These are phyloP conservation scores for Cancer borealis DNA, from an alignment of 2,888 invertebrate genomes.

Conservation along the genomic window DNA sequence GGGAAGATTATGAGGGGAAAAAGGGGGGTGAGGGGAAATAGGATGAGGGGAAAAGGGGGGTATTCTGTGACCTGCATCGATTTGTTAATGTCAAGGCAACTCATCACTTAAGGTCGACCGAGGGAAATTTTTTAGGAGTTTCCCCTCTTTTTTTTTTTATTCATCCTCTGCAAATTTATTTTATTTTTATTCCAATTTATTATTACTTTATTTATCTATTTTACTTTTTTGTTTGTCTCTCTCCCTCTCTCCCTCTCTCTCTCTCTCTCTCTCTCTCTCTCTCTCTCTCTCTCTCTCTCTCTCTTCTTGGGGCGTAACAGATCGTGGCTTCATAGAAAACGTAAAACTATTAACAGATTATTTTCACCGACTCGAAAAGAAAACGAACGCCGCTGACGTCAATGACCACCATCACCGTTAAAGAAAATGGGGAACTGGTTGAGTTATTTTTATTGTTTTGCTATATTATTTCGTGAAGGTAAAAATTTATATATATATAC, in stretches of 20 bases:
- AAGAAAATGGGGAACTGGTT: too few relatives aligned
- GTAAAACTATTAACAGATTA: too few relatives aligned
- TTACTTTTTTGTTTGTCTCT: not conserved
- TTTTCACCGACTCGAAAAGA: too few relatives aligned
- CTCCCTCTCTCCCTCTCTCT: not conserved
- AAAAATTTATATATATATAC: too few relatives aligned
- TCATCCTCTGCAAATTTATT: not conserved
- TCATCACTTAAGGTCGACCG: constrained; percentile 12
- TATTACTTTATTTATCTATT: not conserved
- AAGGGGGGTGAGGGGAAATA: not conserved
- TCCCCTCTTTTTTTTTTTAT: not conserved
- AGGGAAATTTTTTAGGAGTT: constrained; percentile 10
- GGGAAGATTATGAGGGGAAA: not conserved
- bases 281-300: constrained; percentile 20
- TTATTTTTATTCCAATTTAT: not conserved
- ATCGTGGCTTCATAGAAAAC: too few relatives aligned
- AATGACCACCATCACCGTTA: too few relatives aligned
- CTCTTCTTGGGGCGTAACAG: not conserved
- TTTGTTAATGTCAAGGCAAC: constrained; percentile 19
- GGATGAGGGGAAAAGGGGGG: not conserved
- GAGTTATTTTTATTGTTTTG: too few relatives aligned
- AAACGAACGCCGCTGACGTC: too few relatives aligned
- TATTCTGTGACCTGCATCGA: constrained; percentile 32
- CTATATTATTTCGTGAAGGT: too few relatives aligned
- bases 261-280: constrained; percentile 25